Conservation (phyloP, 2,888 invertebrate genomes). For the Aspidiotus destructor region DNA sequence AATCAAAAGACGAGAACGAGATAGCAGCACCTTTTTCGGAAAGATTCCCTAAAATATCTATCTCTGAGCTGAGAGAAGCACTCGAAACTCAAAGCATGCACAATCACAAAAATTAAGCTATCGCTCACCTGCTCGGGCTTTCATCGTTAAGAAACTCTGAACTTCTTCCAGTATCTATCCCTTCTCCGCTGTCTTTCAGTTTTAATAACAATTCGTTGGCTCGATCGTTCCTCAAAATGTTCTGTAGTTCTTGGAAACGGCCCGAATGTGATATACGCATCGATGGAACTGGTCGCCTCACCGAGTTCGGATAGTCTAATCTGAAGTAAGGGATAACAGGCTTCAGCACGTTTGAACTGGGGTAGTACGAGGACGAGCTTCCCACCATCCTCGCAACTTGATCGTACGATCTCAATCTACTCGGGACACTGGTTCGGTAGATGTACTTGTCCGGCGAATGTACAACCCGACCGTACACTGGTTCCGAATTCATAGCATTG, state of each 20-base stretch:
- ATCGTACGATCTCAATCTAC: constrained; percentile 13
- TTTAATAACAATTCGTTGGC: constrained; percentile 18
- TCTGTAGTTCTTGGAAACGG: constrained; percentile 26
- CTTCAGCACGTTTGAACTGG: background rate
- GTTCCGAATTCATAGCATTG: constrained; percentile 19
- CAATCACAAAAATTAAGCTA: no score
- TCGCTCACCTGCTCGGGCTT: no score
- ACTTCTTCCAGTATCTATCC: background rate
- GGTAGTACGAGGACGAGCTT: constrained; percentile 3
- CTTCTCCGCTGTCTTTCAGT: constrained; percentile 13
- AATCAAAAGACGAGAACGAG: no score
- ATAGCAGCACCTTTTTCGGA: no score
- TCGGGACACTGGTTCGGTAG: constrained; percentile 25
- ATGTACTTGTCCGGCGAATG: constrained; percentile 31
- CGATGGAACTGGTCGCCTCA: constrained; percentile 12
- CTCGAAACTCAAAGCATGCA: no score
- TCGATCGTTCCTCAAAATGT: constrained; percentile 18
- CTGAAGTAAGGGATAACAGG: constrained; percentile 13
- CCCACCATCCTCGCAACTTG: constrained; percentile 31
- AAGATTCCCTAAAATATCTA: no score
- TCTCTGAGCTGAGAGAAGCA: no score
- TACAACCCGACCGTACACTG: constrained; percentile 31
- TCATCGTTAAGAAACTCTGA: no score
- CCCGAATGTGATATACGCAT: constrained; percentile 25
- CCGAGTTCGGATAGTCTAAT: constrained; percentile 23